A percentile compares a stretch with the other conserved stretches of the same genome.
Evolutionary conservation across 2,797 vertebrate genomes (phyloP).

Genomic region (Geotrypetes seraphini): DNA sequence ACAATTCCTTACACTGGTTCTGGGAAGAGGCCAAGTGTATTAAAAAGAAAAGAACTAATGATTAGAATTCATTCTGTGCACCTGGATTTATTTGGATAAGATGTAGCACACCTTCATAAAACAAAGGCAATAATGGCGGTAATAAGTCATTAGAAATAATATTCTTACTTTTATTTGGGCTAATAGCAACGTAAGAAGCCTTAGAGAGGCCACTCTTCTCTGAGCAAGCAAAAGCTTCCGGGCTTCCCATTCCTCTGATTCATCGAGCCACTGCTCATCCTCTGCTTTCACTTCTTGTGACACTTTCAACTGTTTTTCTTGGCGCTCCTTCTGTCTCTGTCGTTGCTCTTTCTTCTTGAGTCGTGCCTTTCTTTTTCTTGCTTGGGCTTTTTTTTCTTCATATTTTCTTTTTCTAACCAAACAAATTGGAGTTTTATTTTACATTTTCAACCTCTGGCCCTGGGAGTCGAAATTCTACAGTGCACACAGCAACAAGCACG

Average conservation of each 20-base stretch:
- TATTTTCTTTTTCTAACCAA: conserved; percentile 58
- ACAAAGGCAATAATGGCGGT: too few relatives aligned
- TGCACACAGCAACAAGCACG: conserved; percentile 4
- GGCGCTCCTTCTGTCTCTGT: conserved; percentile 44
- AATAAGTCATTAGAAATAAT: conserved; percentile 20
- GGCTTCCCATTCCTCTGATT: conserved; percentile 43
- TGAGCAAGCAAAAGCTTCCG: conserved; percentile 54
- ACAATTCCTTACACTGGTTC: too few relatives aligned
- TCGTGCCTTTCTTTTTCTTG: conserved; percentile 51
- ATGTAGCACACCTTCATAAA: too few relatives aligned
- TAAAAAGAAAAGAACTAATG: too few relatives aligned
- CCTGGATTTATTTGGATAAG: too few relatives aligned
- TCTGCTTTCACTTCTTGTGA: conserved; percentile 34
- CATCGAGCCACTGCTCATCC: conserved; percentile 30
- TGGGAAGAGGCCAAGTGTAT: too few relatives aligned
- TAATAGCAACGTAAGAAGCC: conserved; percentile 55
- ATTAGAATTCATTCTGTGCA: too few relatives aligned
- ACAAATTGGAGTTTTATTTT: conserved; percentile 30
- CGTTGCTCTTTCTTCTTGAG: conserved; percentile 44
- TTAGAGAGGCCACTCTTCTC: conserved; percentile 52
- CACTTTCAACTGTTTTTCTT: conserved; percentile 36
- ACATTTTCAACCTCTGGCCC: conserved; percentile 6
- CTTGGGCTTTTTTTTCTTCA: conserved; percentile 49
- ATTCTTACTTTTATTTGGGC: conserved; percentile 55
- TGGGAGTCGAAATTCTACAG: conserved; percentile 1